Percentiles rank a stretch among this genome's conserved stretches.
phyloP scores from a whole-genome alignment of 2,797 vertebrate species.

The Myotis planiceps region DNA sequence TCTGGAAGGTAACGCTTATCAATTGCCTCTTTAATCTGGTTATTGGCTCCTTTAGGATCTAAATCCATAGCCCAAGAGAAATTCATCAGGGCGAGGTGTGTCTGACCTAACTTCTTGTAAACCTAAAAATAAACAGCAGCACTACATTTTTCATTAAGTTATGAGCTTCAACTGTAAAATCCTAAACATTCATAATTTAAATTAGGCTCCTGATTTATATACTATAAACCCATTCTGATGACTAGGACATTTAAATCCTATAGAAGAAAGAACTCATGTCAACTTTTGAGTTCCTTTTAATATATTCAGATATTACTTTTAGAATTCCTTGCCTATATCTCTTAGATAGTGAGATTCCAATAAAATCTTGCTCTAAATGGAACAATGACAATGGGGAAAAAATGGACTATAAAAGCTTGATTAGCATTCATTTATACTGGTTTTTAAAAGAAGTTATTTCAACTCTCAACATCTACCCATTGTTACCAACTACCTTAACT shows the following conservation, averaged over 20 bases:
- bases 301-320: slow-evolving; percentile 46
- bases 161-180: slow-evolving; percentile 63
- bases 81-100: slow-evolving; percentile 98
- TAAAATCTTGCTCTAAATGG: slow-evolving; percentile 10
- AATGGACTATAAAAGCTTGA: not conserved
- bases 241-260: slow-evolving; percentile 30
- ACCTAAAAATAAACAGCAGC: slow-evolving; percentile 88
- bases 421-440: not conserved
- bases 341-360: not conserved
- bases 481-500: not conserved
- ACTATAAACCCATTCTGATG: not conserved
- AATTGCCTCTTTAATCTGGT: slow-evolving; percentile 99
- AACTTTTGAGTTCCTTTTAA: slow-evolving; percentile 39
- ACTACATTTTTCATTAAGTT: slow-evolving; percentile 73
- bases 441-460: not conserved
- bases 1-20: slow-evolving; percentile 98
- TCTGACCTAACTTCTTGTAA: slow-evolving; percentile 98
- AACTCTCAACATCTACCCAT: not conserved
- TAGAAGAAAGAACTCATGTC: not conserved
- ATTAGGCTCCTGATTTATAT: not conserved
- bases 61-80: slow-evolving; percentile 99
- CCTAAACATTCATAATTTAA: slow-evolving; percentile 41
- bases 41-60: slow-evolving; percentile 99
- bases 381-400: slow-evolving; percentile 23
- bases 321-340: slow-evolving; percentile 32